Evolutionary conservation across 37 sponge, comb jelly and placozoan species (phyloP).

Genomic region (Chondrilla cf. caribensis): DNA sequence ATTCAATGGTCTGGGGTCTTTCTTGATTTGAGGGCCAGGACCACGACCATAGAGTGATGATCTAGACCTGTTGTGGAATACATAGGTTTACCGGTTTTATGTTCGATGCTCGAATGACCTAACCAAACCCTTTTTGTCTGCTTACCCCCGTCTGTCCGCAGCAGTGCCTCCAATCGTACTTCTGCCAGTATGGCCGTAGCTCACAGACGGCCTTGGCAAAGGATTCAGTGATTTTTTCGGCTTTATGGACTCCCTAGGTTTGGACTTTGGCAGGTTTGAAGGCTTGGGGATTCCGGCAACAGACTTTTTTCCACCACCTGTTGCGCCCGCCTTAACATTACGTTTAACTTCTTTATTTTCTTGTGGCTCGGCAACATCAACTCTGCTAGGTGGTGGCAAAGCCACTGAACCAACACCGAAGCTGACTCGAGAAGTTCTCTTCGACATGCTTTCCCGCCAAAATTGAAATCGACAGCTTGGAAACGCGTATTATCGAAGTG

Average conservation of each 20-base stretch:
- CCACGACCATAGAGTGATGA: slow-evolving; percentile 58
- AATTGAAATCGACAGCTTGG: background rate
- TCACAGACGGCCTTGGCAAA: no score
- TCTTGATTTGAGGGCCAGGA: slow-evolving; percentile 45
- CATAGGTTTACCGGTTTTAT: background rate
- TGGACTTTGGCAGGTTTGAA: no score
- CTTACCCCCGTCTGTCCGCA: no score
- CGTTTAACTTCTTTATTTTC: background rate
- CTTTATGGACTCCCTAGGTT: no score
- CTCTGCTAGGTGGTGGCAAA: slow-evolving; percentile 6
- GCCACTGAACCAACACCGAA: background rate
- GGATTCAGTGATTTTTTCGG: no score
- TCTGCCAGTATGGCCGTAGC: no score
- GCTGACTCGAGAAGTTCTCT: slow-evolving; percentile 4
- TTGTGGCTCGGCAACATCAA: background rate
- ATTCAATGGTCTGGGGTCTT: slow-evolving; percentile 65
- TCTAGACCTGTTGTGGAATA: slow-evolving; percentile 14
- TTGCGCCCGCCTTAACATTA: background rate
- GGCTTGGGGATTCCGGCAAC: no score
- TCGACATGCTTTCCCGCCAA: background rate
- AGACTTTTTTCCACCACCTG: no score
- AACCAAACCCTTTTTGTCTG: no score
- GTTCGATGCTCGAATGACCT: no score
- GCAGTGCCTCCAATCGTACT: no score
- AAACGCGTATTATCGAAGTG: background rate